Evolutionary conservation across 2,797 vertebrate genomes (phyloP).

Genomic region (Sphenodon punctatus): DNA sequence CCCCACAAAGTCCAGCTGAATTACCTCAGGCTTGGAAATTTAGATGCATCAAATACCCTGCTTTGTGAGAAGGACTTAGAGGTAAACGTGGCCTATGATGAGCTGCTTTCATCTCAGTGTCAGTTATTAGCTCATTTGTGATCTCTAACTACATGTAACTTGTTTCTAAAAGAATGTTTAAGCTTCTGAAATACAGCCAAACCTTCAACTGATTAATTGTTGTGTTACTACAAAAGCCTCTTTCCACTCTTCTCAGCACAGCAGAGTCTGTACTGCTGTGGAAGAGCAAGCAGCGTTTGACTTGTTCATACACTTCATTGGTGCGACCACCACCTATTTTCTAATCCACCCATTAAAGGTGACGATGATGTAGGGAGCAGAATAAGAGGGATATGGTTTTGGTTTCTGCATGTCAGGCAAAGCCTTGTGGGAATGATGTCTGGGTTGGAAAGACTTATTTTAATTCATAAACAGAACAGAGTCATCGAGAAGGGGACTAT

Average conservation of each 20-base stretch:
- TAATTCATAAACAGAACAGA: not conserved
- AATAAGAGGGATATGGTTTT: not conserved
- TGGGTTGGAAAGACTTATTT: rapidly evolving
- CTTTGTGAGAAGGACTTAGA: not conserved
- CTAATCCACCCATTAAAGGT: not conserved
- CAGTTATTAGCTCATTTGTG: not conserved
- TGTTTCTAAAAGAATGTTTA: not conserved
- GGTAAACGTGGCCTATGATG: not conserved
- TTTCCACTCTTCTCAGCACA: not conserved
- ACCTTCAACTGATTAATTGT: no score
- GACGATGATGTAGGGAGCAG: not conserved
- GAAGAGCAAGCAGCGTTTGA: not conserved
- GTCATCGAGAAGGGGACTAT: not conserved
- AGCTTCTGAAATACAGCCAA: not conserved
- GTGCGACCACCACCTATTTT: not conserved
- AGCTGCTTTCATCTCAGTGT: not conserved
- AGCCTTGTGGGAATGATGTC: not conserved
- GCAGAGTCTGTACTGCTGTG: rapidly evolving
- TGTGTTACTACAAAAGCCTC: not conserved
- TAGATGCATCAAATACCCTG: not conserved
- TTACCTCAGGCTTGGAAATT: not conserved
- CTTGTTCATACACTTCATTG: slow-evolving; percentile 1
- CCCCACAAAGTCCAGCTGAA: not conserved
- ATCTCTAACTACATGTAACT: not conserved
- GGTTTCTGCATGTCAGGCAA: not conserved